Evolutionary conservation across 2,797 vertebrate species (phyloP).

Genomic region (Otus scops): DNA sequence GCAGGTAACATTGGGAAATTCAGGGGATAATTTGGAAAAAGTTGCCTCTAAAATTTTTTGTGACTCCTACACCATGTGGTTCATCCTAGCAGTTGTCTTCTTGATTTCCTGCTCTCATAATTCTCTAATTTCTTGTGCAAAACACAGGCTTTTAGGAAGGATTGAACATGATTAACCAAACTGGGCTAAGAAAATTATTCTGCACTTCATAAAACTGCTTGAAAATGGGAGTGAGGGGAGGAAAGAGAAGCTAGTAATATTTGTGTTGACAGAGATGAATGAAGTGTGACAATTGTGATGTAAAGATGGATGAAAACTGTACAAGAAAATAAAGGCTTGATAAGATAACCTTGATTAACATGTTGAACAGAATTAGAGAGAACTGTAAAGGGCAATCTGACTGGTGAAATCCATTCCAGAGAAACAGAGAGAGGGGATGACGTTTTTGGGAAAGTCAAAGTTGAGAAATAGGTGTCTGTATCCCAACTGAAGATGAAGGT

Average conservation of each 20-base stretch:
- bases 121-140: neutral
- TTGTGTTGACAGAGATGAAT: neutral
- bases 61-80: neutral
- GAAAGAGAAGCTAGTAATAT: neutral
- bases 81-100: neutral
- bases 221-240: neutral
- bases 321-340: neutral
- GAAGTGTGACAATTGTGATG: neutral
- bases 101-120: neutral
- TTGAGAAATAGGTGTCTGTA: neutral
- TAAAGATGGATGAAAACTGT: neutral
- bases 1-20: neutral
- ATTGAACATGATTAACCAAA: neutral
- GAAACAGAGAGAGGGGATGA: neutral
- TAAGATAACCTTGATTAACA: neutral
- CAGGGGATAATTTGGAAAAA: neutral
- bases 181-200: neutral
- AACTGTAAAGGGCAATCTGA: neutral
- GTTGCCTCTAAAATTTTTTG: neutral
- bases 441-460: neutral
- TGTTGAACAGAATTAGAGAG: neutral
- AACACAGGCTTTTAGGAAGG: neutral
- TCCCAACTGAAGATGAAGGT: neutral
- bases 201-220: neutral
- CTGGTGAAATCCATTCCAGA: neutral